Base-by-base conservation (phyloP, 2,888 invertebrate genomes). In the Apeira syringaria region DNA sequence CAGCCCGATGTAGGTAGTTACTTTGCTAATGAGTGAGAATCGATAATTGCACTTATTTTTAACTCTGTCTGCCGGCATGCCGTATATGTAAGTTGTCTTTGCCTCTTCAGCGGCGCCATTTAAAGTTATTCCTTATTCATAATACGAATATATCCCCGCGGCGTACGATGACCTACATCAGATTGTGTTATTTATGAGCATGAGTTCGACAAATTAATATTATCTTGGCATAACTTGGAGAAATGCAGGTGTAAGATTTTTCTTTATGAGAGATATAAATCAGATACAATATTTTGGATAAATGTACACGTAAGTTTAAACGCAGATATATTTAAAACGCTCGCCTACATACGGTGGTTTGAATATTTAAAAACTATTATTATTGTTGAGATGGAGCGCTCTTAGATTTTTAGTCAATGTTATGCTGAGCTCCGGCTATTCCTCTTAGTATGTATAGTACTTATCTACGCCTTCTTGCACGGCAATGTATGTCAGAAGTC, bases 41-140 rank as follows among this genome's bases (percentile, higher is more conserved):
- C 6, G 7, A 3, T 43, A 37, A 18, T 43, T 33, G 27, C 25
- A 11, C 18, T 38, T 38, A 38, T 38, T 44, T 38, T 34, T 34
- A 51, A 37, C 39, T 43, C 24, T 40, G 43, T 48, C 43, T 52
- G 40, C 34, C 26, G 7, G 5, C 28, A 25, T 17, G 10, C 51
- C 45, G 12, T 51, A 38, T 45, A 30, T 9, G 30, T 20, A 10
- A 28, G 25, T 22, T 1, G 18, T 13, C 10, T 8, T 12, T 10
- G 13, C 13, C 3, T 26, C 29, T 29, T 8, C 6, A 6, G 18
- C 34, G 4, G 7, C 22, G 25, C 9, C 24, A 32, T 24, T 32
- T 8, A 8, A 12, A 11, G 26, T 8, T 12, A n/a, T 31, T 27
- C 13, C 7, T 29, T 12, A 36, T 26, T 35, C 13, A 36, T n/a